Evolutionary conservation across 1,140 invertebrate genomes (phyloP).

Genomic region (Zaprionus ornatus): DNA sequence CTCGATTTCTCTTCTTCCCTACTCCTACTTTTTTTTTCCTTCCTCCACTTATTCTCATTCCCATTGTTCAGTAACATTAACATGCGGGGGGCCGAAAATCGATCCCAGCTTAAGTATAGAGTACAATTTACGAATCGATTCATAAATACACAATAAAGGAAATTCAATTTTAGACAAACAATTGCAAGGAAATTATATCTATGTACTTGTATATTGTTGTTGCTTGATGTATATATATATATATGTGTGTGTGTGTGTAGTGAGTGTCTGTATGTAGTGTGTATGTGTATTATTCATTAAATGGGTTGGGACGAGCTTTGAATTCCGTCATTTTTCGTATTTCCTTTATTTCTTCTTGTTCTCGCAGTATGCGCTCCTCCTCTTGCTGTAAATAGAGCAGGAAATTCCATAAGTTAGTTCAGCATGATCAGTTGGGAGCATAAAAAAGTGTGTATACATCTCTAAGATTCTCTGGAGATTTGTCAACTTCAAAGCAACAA

Average conservation of each 20-base stretch:
- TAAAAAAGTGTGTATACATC: too few species aligned
- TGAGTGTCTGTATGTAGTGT: constrained; percentile 4
- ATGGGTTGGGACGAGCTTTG: constrained; percentile 82
- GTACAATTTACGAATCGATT: background rate
- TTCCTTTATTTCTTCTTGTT: constrained; percentile 66
- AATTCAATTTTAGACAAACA: background rate
- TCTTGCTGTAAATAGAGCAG: constrained; percentile 74
- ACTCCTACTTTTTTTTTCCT: background rate
- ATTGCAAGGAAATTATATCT: background rate
- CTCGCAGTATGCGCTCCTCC: constrained; percentile 69
- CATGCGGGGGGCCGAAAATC: background rate
- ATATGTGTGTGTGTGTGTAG: constrained; percentile 5
- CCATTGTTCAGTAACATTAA: constrained; percentile 1
- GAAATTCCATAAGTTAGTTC: background rate
- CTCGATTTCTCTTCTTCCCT: background rate
- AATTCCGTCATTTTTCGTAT: constrained; percentile 76
- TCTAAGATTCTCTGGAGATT: too few species aligned
- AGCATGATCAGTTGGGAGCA: background rate
- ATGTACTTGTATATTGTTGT: constrained; percentile 11
- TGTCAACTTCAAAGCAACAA: too few species aligned
- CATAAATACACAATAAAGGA: background rate
- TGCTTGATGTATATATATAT: background rate
- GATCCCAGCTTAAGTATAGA: constrained; percentile 2
- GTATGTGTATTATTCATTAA: constrained; percentile 55
- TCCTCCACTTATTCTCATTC: background rate